Percentiles rank a stretch among this genome's conserved stretches.
Conservation (phyloP, 2,888 invertebrate genomes). For the Acanthoscelides obtectus region DNA sequence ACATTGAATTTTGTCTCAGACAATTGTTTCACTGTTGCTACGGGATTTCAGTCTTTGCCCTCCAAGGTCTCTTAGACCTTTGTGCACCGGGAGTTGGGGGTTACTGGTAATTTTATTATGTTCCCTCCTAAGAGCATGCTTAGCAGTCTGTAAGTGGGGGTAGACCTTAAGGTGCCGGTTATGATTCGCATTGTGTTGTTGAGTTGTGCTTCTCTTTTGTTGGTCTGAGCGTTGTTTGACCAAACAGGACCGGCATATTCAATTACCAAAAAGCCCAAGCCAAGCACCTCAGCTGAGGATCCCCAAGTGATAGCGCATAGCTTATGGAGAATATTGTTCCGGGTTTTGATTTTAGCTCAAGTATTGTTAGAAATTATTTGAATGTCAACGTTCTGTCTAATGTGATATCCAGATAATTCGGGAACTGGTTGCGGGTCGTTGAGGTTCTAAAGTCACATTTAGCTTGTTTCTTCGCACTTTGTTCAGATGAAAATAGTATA, state of each 20-base stretch:
- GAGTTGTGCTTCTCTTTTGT: conserved; percentile 5
- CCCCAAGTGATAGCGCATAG: conserved; percentile 3
- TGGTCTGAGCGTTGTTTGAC: conserved; percentile 3
- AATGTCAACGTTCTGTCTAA: conserved; percentile 6
- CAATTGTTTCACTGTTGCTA: not conserved
- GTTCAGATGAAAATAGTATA: conserved; percentile 4
- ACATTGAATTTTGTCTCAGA: conserved; percentile 7
- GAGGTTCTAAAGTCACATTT: conserved; percentile 1
- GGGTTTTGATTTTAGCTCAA: conserved; percentile 4
- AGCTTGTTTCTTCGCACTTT: conserved; percentile 1
- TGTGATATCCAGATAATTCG: conserved; percentile 2
- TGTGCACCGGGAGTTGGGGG: conserved; percentile 11
- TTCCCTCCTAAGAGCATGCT: conserved; percentile 9
- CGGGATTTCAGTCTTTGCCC: conserved; percentile 7
- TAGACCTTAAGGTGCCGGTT: conserved; percentile 11
- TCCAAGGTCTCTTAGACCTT: conserved; percentile 16
- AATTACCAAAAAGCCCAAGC: conserved; percentile 1
- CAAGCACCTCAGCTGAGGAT: not conserved
- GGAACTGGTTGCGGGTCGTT: not conserved
- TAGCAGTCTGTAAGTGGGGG: conserved; percentile 7
- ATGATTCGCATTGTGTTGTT: conserved; percentile 7
- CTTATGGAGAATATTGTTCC: conserved; percentile 5
- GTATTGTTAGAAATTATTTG: not conserved
- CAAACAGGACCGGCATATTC: conserved; percentile 2
- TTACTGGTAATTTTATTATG: conserved; percentile 5